Base-by-base conservation (phyloP, 2,113 vertebrate species). In the Malurus elegans region DNA sequence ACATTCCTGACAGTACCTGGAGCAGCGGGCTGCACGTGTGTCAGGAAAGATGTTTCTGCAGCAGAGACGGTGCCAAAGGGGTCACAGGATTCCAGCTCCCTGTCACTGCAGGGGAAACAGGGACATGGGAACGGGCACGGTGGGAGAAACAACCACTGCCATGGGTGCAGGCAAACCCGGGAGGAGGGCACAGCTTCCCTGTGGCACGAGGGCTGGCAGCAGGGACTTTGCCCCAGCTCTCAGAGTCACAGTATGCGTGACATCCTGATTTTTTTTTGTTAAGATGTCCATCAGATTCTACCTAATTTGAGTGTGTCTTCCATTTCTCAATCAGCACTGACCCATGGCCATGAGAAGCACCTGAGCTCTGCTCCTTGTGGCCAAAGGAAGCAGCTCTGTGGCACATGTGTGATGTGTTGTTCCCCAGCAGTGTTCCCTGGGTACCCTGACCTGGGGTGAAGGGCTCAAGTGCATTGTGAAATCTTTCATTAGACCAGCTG, bases 1-100 rank as follows among this genome's bases (percentile, higher is more conserved):
- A 36, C 94, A 95, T 96, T 97, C 95, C 95, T 96, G 78, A 79
- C 79, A 95, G 66, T 45, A 96, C 92, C 44, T 58, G 78, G 90
- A 94, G 78, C 73, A 92, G 83, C 1, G 1, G 19, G 7, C 54
- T 57, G 86, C 50, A 40, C 1, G 2, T 29, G 24, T 79, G 67
- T 93, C 84, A 71, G 70, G 78, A 61, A 93, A 96, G 84, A 45
- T 79, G 32, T 42, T 96, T 34, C 58, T 72, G 86, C 80, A 83
- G 57, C 75, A 18, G 29, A 84, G 53, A 24, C 24, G 12, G 7
- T 74, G 56, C 79, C 4, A 3, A 54, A 42, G 70, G 56, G 20
- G 14, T 32, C 53, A 48, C 26, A 0, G 67, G 34, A 20, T n/a
- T 4, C 2, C 4, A 42, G 31, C 65, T 81, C 78, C 19, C 25